Conservation (phyloP, 2,797 vertebrate genomes). For the Hylomyscus alleni region DNA sequence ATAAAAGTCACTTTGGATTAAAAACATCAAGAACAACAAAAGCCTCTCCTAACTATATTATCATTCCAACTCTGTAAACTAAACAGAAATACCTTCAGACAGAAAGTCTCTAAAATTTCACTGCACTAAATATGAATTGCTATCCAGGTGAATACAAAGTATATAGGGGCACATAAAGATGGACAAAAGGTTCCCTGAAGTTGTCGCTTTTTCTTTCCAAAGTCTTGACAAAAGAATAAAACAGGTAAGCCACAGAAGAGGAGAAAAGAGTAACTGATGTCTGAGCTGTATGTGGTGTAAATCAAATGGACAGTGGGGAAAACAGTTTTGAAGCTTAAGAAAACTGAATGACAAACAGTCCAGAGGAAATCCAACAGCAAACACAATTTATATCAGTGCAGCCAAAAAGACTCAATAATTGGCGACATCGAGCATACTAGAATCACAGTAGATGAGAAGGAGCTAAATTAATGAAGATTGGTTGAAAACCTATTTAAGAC, state of each 20-base stretch:
- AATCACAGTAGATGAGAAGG: slow-evolving; percentile 10
- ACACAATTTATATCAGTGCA: background rate
- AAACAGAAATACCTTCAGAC: slow-evolving; percentile 32
- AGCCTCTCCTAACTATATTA: background rate
- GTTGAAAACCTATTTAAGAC: slow-evolving; percentile 62
- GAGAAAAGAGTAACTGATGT: background rate
- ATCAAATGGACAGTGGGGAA: background rate
- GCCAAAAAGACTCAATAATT: slow-evolving; percentile 28
- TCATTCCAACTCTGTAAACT: background rate
- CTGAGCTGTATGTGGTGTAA: background rate
- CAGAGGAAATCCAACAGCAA: slow-evolving; percentile 18
- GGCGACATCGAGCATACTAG: background rate
- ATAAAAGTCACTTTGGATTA: slow-evolving; percentile 35
- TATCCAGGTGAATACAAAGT: slow-evolving; percentile 12
- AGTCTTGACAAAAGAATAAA: background rate
- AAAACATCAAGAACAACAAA: background rate
- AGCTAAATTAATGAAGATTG: slow-evolving; percentile 47
- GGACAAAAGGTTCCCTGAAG: background rate
- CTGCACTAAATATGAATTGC: background rate
- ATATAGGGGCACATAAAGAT: background rate
- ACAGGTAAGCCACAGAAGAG: background rate
- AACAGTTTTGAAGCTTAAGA: background rate
- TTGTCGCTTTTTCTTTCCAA: slow-evolving; percentile 26
- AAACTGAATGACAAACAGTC: slow-evolving; percentile 18
- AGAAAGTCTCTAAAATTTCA: slow-evolving; percentile 28